Evolutionary conservation across 2,888 invertebrate genomes (phyloP).

Genomic region (Lithodes maja): DNA sequence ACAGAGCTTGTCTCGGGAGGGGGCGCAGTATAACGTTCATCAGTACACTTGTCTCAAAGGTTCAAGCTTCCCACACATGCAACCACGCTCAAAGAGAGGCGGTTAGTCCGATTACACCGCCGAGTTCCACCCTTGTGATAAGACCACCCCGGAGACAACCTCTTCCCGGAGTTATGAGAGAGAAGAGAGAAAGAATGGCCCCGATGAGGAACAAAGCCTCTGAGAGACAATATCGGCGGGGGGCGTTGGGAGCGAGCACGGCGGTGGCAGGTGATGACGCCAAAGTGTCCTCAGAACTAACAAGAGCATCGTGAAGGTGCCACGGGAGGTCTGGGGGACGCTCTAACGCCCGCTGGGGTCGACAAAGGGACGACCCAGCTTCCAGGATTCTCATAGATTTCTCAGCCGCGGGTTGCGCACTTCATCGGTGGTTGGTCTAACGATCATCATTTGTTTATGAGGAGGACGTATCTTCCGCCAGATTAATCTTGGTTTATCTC

Average conservation of each 20-base stretch:
- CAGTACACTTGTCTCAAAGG: neutral
- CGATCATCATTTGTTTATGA: slow-evolving; percentile 33
- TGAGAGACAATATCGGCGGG: slow-evolving; percentile 6
- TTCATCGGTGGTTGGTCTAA: slow-evolving; percentile 49
- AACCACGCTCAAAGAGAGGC: slow-evolving; percentile 22
- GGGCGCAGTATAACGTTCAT: no score
- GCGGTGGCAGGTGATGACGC: slow-evolving; percentile 28
- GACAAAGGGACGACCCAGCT: slow-evolving; percentile 39
- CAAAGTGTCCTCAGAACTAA: slow-evolving; percentile 35
- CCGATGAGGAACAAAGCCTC: slow-evolving; percentile 5
- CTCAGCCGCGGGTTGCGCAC: slow-evolving; percentile 41
- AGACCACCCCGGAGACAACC: neutral
- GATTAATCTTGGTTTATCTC: slow-evolving; percentile 21
- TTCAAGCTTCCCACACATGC: slow-evolving; percentile 33
- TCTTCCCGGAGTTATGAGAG: slow-evolving; percentile 21
- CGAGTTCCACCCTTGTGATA: neutral
- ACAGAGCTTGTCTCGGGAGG: no score
- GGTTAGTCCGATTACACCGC: slow-evolving; percentile 3
- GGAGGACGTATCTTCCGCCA: slow-evolving; percentile 34
- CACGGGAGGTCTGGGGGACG: neutral
- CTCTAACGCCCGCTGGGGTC: neutral
- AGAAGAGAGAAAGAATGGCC: slow-evolving; percentile 37
- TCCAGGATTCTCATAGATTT: slow-evolving; percentile 11
- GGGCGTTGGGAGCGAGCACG: neutral
- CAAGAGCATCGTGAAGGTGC: slow-evolving; percentile 13